Conservation (phyloP, 2,113 vertebrate genomes). For the Lathamus discolor region DNA sequence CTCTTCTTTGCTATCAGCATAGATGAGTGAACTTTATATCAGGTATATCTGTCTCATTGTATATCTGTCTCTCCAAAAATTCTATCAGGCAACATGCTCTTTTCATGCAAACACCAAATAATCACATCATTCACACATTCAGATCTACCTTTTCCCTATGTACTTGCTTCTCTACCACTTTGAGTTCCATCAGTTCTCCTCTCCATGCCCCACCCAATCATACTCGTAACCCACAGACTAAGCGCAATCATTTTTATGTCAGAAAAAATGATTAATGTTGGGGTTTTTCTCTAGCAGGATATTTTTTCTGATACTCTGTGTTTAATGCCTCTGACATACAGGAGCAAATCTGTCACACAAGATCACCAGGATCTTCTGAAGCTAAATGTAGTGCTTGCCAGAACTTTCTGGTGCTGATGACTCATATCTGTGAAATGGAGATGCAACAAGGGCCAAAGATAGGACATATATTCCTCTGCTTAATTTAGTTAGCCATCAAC, state of each 20-base stretch:
- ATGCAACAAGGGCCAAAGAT: background rate
- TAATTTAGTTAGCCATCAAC: background rate
- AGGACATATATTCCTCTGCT: background rate
- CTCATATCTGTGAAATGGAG: background rate
- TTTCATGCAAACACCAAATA: slow-evolving; percentile 9
- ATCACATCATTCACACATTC: background rate
- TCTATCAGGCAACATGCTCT: background rate
- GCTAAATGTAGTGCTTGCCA: background rate
- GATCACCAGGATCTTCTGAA: background rate
- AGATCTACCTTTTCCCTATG: background rate
- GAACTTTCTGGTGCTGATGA: background rate
- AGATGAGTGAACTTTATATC: background rate
- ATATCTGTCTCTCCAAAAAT: no score
- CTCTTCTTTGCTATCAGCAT: background rate
- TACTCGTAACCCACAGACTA: background rate
- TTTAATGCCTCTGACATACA: background rate
- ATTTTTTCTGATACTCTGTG: background rate
- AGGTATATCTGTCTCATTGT: background rate
- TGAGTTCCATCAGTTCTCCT: background rate
- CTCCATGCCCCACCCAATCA: background rate
- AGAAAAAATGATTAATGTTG: background rate
- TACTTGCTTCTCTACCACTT: background rate
- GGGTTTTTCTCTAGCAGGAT: background rate
- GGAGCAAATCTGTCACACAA: background rate
- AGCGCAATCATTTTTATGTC: background rate